phyloP scores from a whole-genome alignment of 2,797 vertebrate species.

The Tokudaia muenninki region DNA sequence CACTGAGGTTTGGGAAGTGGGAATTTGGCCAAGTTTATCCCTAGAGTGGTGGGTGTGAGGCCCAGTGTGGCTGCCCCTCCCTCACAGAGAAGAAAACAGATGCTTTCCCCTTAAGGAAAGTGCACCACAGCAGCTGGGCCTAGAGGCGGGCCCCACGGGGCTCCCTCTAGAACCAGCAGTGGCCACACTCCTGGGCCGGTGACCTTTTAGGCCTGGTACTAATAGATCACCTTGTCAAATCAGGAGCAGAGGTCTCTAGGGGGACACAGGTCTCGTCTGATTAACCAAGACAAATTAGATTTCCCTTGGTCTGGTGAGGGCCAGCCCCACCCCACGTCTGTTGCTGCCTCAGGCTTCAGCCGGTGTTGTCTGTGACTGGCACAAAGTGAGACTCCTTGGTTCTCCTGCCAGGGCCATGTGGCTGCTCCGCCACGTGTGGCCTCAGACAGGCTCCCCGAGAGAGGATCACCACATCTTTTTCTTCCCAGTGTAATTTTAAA shows the following conservation, averaged over 20 bases:
- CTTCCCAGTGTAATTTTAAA: neutral
- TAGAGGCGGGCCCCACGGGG: neutral
- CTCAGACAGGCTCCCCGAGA: neutral
- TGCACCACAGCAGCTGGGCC: neutral
- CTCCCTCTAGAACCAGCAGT: neutral
- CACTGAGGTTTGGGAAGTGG: neutral
- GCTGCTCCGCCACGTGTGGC: neutral
- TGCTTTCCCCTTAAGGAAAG: neutral
- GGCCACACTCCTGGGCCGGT: neutral
- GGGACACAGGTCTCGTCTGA: neutral
- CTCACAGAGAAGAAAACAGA: neutral
- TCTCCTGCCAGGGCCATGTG: neutral
- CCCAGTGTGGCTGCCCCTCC: neutral
- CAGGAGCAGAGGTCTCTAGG: neutral
- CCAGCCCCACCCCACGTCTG: neutral
- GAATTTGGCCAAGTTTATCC: neutral
- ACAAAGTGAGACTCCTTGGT: neutral
- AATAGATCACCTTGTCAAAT: conserved; percentile 62
- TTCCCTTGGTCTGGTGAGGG: neutral
- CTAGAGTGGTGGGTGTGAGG: neutral
- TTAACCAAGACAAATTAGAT: conserved; percentile 63
- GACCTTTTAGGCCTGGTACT: conserved; percentile 27
- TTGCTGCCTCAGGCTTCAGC: neutral
- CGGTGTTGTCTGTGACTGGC: neutral
- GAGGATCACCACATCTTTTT: neutral